A percentile compares a stretch with the other conserved stretches of the same genome.
These are phyloP conservation scores for Upupa epops DNA, from an alignment of 2,113 vertebrate species.

Conservation along the genomic window DNA sequence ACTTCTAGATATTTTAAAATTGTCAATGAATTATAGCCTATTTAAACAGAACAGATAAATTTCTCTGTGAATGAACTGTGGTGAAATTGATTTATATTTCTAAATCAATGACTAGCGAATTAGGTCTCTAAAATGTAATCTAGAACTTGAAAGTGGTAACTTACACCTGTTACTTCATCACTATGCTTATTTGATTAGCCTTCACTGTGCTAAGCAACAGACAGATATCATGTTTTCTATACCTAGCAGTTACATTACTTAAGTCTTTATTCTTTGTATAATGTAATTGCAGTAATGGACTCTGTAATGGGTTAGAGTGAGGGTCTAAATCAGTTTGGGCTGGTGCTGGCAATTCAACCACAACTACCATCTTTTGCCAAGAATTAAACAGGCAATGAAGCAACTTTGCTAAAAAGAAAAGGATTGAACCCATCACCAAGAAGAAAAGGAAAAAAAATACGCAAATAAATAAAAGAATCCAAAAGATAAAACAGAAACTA, in stretches of 20 bases:
- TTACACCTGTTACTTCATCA: not conserved
- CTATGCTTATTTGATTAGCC: not conserved
- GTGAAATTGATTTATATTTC: not conserved
- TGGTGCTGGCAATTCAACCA: too few species aligned
- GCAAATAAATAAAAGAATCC: too few species aligned
- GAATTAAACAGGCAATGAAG: too few species aligned
- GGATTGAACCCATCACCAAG: too few species aligned
- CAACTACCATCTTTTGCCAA: too few species aligned
- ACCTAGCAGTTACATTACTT: not conserved
- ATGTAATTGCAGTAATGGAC: not conserved
- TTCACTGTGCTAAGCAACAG: not conserved
- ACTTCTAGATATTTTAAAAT: not conserved
- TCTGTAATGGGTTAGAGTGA: too few species aligned
- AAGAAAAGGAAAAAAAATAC: not conserved
- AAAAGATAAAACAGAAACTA: too few species aligned
- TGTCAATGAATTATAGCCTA: not conserved
- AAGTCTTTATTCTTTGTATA: not conserved
- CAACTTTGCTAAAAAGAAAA: too few species aligned
- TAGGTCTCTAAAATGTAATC: not conserved
- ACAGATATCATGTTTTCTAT: not conserved
- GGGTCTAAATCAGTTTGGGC: too few species aligned
- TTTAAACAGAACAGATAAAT: not conserved
- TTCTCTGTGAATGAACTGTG: not conserved
- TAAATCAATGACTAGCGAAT: not conserved
- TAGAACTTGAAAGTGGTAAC: not conserved